A percentile compares a stretch with the other conserved stretches of the same genome.
Evolutionary conservation across 92 coral and sea anemone species (phyloP).

Genomic region (Actinostola sp.): DNA sequence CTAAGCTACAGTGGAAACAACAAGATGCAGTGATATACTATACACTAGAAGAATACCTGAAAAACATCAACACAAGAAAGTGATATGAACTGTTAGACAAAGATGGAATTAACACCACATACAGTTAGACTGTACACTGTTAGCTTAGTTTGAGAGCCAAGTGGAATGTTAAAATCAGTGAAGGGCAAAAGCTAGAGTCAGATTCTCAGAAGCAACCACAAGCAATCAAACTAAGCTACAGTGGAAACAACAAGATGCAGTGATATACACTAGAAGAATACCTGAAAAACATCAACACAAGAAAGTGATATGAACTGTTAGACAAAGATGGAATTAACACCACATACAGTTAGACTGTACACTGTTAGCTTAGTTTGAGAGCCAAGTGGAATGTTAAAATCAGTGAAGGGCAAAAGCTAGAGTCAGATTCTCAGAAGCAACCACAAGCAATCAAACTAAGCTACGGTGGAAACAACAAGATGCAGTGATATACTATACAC

Average conservation of each 20-base stretch:
- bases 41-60: neutral
- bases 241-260: neutral
- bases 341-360: too few relatives aligned
- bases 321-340: too few relatives aligned
- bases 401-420: neutral
- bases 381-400: neutral
- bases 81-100: too few relatives aligned
- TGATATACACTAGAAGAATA: neutral
- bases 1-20: conserved; percentile 44
- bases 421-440: too few relatives aligned
- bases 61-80: neutral
- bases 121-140: too few relatives aligned
- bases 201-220: neutral
- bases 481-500: neutral
- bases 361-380: conserved; percentile 33
- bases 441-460: conserved; percentile 33
- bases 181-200: neutral
- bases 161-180: neutral
- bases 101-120: too few relatives aligned
- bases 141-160: conserved; percentile 38
- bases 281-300: conserved; percentile 9
- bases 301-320: too few relatives aligned
- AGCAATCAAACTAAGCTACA: conserved; percentile 44
- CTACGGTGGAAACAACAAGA: conserved; percentile 16
- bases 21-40: neutral